Conservation (phyloP, 1,140 invertebrate genomes). For the Micrasema minimum region DNA sequence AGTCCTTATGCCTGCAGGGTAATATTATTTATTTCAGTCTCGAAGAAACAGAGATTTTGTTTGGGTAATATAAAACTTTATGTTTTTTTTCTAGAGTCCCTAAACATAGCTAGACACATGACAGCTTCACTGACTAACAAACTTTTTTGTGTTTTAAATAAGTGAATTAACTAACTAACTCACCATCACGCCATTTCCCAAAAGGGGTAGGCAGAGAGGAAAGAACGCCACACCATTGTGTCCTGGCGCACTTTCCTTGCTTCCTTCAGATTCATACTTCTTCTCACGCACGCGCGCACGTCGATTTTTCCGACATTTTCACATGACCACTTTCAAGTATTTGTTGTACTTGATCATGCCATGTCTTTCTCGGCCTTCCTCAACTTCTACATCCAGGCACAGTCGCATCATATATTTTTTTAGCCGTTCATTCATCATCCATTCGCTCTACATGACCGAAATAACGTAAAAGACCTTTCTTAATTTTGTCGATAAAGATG, state of each 20-base stretch:
- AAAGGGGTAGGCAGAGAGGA: no score
- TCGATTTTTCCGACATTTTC: no score
- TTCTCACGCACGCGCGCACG: neutral
- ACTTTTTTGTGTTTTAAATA: neutral
- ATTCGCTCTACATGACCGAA: no score
- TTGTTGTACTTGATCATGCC: no score
- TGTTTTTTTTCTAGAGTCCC: constrained; percentile 28
- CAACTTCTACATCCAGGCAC: no score
- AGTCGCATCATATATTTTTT: no score
- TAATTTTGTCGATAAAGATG: no score
- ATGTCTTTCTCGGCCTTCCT: no score
- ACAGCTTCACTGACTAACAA: constrained; percentile 16
- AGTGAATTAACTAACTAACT: neutral
- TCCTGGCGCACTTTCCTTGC: neutral
- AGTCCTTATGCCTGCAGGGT: constrained; percentile 21
- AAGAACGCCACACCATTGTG: neutral
- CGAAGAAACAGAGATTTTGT: constrained; percentile 24
- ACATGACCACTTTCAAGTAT: no score
- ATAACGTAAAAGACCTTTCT: no score
- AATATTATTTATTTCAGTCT: constrained; percentile 25
- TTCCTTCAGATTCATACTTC: neutral
- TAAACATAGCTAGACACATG: constrained; percentile 31
- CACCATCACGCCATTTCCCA: no score
- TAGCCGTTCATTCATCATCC: no score
- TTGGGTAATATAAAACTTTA: constrained; percentile 41